Evolutionary conservation across 2,113 vertebrate genomes (phyloP).

Genomic region (Emberiza fucata): DNA sequence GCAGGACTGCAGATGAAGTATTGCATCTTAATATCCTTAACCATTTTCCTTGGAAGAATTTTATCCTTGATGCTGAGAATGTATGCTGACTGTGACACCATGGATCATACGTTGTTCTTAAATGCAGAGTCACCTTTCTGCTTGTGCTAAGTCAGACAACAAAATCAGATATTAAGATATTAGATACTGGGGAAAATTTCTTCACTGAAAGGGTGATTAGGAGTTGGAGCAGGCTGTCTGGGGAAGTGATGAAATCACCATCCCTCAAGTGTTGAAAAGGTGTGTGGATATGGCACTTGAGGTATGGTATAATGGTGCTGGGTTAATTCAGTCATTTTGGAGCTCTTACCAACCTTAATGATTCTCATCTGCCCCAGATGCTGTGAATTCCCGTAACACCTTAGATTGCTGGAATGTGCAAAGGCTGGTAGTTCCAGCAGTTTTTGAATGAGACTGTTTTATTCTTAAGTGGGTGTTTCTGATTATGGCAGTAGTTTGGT

Average conservation of each 20-base stretch:
- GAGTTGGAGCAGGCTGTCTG: neutral
- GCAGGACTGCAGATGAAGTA: neutral
- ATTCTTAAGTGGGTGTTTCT: neutral
- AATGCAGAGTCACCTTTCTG: neutral
- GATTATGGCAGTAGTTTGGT: neutral
- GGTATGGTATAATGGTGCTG: neutral
- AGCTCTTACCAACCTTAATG: neutral
- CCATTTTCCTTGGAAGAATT: neutral
- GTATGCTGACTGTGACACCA: neutral
- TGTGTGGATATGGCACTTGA: neutral
- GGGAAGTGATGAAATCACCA: neutral
- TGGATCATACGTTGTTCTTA: neutral
- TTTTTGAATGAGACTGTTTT: neutral
- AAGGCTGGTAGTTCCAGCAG: neutral
- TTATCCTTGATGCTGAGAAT: neutral
- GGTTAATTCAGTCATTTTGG: neutral
- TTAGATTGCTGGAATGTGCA: neutral
- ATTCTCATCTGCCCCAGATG: neutral
- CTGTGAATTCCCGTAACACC: neutral
- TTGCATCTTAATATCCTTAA: neutral
- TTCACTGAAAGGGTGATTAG: neutral
- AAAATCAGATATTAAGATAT: neutral
- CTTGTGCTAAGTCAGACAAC: neutral
- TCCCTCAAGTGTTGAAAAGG: neutral
- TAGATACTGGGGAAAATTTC: neutral